Evolutionary conservation across 2,888 invertebrate genomes (phyloP).

Genomic region (Lapara coniferarum): DNA sequence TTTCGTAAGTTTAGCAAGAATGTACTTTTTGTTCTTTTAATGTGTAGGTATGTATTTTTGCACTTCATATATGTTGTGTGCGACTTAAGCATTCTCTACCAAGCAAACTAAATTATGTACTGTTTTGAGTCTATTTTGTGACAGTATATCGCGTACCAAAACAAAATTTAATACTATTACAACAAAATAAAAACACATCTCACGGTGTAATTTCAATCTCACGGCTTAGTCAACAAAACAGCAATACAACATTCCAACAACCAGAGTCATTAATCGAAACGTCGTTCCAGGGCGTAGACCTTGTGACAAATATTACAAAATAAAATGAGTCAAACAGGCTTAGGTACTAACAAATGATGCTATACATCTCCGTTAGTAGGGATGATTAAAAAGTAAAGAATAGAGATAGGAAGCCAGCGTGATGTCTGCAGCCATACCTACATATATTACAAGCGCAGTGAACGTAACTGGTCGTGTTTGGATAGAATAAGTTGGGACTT

Average conservation of each 20-base stretch:
- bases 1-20: too few relatives aligned
- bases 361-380: conserved; percentile 7
- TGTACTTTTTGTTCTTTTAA: too few relatives aligned
- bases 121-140: neutral
- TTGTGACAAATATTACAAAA: neutral
- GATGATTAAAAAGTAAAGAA: neutral
- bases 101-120: neutral
- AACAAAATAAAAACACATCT: too few relatives aligned
- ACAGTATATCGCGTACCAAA: too few relatives aligned
- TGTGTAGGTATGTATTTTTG: too few relatives aligned
- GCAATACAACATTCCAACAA: neutral
- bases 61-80: too few relatives aligned
- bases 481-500: neutral
- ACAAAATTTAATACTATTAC: too few relatives aligned
- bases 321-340: neutral
- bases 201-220: neutral
- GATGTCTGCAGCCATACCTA: neutral
- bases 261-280: conserved; percentile 10
- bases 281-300: neutral
- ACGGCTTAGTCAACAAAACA: neutral
- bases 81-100: neutral
- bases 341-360: conserved; percentile 2
- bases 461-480: neutral
- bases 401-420: neutral
- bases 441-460: neutral